Evolutionary conservation across 1,140 invertebrate genomes (phyloP), one percentile per base, ranked within the genome.

Genomic region (Lordiphosa collinella): DNA sequence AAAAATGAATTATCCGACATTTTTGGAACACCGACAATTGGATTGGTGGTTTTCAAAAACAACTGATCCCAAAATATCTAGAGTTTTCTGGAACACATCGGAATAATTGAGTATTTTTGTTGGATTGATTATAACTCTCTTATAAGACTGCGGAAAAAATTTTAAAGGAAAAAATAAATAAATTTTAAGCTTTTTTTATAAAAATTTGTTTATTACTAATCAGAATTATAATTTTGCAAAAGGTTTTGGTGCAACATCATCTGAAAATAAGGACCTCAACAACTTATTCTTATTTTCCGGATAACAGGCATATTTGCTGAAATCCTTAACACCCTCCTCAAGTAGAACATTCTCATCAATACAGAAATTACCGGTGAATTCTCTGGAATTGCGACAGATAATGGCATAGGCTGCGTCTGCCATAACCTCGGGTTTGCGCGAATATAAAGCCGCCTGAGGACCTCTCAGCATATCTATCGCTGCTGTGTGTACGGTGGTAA

Each of bases 381-480:
- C 92, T 0, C 90, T 90, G 71, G 94, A 93, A 72, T 97, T 94
- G 88, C 90, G 90, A 56, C 91, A 93, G 2, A 99, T 87, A 68
- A 99, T 94, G 1, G 92, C 92, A 90, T 99, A 99, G 1, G 97
- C 97, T 41, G 98, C 97, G 92, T 99, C 96, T 11, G 96, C 94
- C 90, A 99, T 93, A 57, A 99, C 98, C 38, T 98, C 97, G 0
- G 95, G 94, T 88, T 95, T 97, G 25, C 98, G 90, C 72, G 93
- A 91, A 63, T 91, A 90, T 78, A 89, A 79, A 1, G 70, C 84
- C 90, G 98, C 97, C 1, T 98, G 98, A 12, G 97, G 96, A 0
- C 98, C 99, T 58, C 93, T 92, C 84, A 99, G 88, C 97, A 99
- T 99, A 86, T 98, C 95, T 90, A 99, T 97, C 1, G 98, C 98